Conservation (phyloP, 2,113 vertebrate genomes). For the Stomatorhinus ivindoensis region DNA sequence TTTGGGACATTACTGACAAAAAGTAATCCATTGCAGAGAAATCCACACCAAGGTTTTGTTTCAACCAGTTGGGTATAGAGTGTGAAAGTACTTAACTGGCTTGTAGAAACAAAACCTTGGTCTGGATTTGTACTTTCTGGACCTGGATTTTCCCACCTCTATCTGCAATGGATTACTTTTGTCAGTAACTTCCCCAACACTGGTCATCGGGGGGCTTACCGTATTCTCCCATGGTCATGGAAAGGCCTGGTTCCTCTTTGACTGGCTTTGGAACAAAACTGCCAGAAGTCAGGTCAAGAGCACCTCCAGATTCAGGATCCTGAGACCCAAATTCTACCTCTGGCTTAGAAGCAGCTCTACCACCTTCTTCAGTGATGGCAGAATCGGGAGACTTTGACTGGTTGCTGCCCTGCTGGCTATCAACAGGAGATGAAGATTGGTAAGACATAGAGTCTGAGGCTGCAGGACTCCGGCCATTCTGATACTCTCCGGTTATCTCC, state of each 20-base stretch:
- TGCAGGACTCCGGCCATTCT: constrained; percentile 71
- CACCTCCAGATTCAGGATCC: constrained; percentile 71
- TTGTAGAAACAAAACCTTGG: not conserved
- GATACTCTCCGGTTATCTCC: constrained; percentile 67
- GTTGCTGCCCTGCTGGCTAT: constrained; percentile 60
- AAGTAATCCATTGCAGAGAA: not conserved
- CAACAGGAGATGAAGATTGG: constrained; percentile 72
- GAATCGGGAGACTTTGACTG: constrained; percentile 70
- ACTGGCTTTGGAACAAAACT: constrained; percentile 62
- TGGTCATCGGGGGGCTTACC: constrained; percentile 45
- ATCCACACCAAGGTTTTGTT: not conserved
- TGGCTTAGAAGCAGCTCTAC: constrained; percentile 33
- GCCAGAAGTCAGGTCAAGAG: constrained; percentile 80
- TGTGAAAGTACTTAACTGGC: not conserved
- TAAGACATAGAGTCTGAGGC: constrained; percentile 62
- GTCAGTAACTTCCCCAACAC: not conserved
- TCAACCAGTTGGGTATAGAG: not conserved
- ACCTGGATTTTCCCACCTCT: not conserved
- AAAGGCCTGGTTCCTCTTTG: constrained; percentile 71
- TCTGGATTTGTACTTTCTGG: not conserved
- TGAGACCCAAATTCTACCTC: constrained; percentile 54
- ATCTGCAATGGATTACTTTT: not conserved
- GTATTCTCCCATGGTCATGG: constrained; percentile 67
- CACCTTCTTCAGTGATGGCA: constrained; percentile 50
- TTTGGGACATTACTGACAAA: not conserved